These are phyloP conservation scores for Rhadinocentrus ornatus DNA, from an alignment of 2,797 vertebrate genomes.

Conservation along the genomic window DNA sequence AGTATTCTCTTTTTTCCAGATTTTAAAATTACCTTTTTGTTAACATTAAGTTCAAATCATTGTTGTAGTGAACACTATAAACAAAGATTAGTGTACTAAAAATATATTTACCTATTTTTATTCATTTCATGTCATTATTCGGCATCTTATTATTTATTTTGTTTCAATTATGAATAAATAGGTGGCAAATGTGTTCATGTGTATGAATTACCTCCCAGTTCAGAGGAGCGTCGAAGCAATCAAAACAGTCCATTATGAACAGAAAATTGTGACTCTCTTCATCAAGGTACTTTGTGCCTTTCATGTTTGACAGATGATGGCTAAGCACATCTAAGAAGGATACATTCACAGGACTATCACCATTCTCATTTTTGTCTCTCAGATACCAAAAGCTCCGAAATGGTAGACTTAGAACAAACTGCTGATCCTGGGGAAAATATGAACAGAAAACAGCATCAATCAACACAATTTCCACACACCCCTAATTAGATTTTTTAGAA, in stretches of 20 bases:
- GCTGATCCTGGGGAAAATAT: conserved; percentile 69
- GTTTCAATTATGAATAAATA: background rate
- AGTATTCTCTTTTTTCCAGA: background rate
- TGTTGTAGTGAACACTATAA: background rate
- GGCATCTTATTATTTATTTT: background rate
- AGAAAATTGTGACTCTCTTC: conserved; percentile 63
- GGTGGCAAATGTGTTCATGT: conserved; percentile 9
- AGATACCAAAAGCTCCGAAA: conserved; percentile 59
- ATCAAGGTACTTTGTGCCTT: conserved; percentile 55
- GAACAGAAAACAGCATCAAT: background rate
- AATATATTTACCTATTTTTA: background rate
- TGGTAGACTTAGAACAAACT: conserved; percentile 77
- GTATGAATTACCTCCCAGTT: conserved; percentile 71
- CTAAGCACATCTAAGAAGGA: conserved; percentile 70
- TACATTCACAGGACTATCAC: conserved; percentile 11
- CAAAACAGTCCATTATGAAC: conserved; percentile 79
- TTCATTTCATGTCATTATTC: background rate
- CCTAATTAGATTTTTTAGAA: background rate
- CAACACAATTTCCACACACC: background rate
- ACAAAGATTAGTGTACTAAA: background rate
- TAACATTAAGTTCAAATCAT: background rate
- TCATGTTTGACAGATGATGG: conserved; percentile 52
- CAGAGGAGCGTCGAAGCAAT: conserved; percentile 68
- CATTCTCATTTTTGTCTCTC: conserved; percentile 34
- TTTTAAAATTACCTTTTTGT: background rate